Base-by-base conservation (phyloP, 2,113 vertebrate genomes). In the Podocnemis expansa region DNA sequence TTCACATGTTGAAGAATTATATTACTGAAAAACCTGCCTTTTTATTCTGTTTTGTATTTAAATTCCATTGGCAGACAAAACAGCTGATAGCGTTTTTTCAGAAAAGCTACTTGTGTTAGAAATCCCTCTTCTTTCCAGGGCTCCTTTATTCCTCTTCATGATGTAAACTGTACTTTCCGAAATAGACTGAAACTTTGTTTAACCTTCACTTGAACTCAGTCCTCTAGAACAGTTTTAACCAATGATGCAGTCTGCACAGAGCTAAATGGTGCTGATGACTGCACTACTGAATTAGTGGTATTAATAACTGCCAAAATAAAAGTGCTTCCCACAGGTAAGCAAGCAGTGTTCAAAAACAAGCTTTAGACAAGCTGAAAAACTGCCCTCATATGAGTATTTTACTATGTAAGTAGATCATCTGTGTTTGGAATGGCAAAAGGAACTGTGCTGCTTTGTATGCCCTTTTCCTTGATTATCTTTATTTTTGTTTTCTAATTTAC, bases 211-310 rank as follows among this genome's bases (percentile, higher is more conserved):
- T 82, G 27, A 17, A 2, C 43, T 9, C 22, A 8, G 21, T 22
- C 55, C 49, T 7, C 54, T 47, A 80, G 21, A 25, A 47, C 84
- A 60, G 7, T 78, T 89, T 87, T 41, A 29, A 27, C 27, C 0
- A 79, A 88, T 93, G 58, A n/a, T 96, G 95, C 93, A 93, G 81
- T 92, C 83, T 94, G 80, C 2, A 2, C 83, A 95, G 95, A 96
- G 96, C 96, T 97, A 97, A 94, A 92, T 96, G 96, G 96, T 97
- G 95, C 96, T 97, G 95, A 96, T 92, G 95, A 82, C 93, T 96
- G 84, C 54, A 51, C 67, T 89, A 93, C 90, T 88, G 75, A 76
- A 51, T 54, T 58, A 45, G 31, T 80, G 51, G 58, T 70, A 86
- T 88, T 58, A 43, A 1, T 11, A 76, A 31, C 14, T 17, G 4